A percentile compares a stretch with the other conserved stretches of the same genome.
phyloP scores from a whole-genome alignment of 2,888 invertebrate genomes.

The Myopa testacea region DNA sequence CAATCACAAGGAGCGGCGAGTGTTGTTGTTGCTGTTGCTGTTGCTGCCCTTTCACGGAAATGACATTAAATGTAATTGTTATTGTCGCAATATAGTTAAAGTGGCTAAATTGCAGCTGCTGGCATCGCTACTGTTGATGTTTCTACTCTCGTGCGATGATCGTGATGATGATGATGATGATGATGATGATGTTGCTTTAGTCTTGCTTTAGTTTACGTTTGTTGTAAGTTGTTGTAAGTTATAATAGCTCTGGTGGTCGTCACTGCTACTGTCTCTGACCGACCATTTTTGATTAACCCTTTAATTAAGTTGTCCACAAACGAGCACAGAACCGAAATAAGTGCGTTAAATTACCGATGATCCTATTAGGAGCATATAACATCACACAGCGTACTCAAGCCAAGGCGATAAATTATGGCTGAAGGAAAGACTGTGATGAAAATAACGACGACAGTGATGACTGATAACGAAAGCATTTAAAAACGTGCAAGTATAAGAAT shows the following conservation, averaged over 20 bases:
- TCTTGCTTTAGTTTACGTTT: no score
- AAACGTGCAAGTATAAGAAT: no score
- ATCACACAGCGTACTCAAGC: no score
- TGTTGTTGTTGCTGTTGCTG: not conserved
- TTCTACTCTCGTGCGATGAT: not conserved
- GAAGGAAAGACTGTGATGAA: no score
- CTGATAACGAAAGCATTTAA: no score
- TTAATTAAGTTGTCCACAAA: not conserved
- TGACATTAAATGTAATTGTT: conserved; percentile 33
- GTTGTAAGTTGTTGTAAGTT: not conserved
- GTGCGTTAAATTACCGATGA: not conserved
- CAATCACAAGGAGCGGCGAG: not conserved
- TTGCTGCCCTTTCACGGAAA: conserved; percentile 23
- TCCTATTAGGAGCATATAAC: not conserved
- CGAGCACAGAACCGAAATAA: not conserved
- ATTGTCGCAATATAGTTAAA: conserved; percentile 28
- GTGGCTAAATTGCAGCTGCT: conserved; percentile 10
- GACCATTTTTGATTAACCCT: not conserved
- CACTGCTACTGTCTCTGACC: not conserved
- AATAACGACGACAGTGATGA: no score
- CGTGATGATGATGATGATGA: not conserved
- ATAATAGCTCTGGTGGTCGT: not conserved
- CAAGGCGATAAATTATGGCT: no score
- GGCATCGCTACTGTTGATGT: not conserved
- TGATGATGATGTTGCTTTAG: conserved; percentile 3